Conservation (phyloP, 1,140 invertebrate genomes). For the Sesamia nonagrioides region DNA sequence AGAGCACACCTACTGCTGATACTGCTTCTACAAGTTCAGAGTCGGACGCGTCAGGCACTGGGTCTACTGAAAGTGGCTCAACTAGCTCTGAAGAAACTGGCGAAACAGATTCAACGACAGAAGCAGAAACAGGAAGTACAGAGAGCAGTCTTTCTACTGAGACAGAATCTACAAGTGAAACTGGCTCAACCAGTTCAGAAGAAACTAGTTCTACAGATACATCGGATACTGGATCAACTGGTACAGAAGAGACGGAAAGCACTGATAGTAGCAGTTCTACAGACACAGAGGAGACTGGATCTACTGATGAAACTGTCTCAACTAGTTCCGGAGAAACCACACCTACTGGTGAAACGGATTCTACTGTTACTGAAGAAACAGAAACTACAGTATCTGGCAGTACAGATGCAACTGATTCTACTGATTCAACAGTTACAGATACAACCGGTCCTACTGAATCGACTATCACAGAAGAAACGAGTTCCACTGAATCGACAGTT, state of each 20-base stretch:
- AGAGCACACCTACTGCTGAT: not conserved
- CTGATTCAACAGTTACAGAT: slow-evolving; percentile 40
- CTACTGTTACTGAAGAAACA: slow-evolving; percentile 13
- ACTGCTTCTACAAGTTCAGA: not conserved
- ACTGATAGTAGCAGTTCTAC: not conserved
- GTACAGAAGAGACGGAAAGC: slow-evolving; percentile 43
- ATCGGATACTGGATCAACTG: slow-evolving; percentile 7
- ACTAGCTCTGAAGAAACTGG: slow-evolving; percentile 32
- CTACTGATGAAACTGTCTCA: slow-evolving; percentile 51
- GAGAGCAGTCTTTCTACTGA: slow-evolving; percentile 54
- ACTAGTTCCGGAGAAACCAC: slow-evolving; percentile 3
- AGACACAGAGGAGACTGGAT: not conserved
- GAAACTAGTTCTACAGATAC: slow-evolving; percentile 30
- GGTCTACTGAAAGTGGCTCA: not conserved
- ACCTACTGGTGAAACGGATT: slow-evolving; percentile 27
- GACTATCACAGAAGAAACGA: slow-evolving; percentile 27
- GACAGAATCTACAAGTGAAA: slow-evolving; percentile 36
- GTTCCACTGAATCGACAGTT: not conserved
- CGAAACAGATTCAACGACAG: slow-evolving; percentile 29
- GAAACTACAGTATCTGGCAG: slow-evolving; percentile 42
- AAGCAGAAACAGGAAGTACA: slow-evolving; percentile 39
- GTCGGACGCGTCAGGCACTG: no score
- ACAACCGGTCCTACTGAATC: slow-evolving; percentile 15
- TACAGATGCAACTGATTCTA: slow-evolving; percentile 38
- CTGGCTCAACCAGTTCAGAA: slow-evolving; percentile 37